phyloP scores from a whole-genome alignment of 2,797 vertebrate genomes.

The Avahi laniger region DNA sequence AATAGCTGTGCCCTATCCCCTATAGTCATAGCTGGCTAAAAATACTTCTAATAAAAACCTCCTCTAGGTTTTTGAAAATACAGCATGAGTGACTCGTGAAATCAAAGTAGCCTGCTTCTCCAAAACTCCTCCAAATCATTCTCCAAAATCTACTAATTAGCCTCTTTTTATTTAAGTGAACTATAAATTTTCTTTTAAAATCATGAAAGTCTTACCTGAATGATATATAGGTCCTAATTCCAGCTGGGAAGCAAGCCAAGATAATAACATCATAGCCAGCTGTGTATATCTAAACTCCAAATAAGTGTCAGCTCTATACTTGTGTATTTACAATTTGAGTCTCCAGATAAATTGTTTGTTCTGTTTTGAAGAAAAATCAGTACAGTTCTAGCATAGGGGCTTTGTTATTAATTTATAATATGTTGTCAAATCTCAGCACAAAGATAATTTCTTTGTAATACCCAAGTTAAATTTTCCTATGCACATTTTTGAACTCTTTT shows the following conservation, averaged over 20 bases:
- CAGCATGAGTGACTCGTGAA: not conserved
- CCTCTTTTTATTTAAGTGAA: conserved; percentile 57
- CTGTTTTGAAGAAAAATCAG: conserved; percentile 48
- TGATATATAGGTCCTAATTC: conserved; percentile 9
- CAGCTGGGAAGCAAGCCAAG: conserved; percentile 43
- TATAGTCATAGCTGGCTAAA: not conserved
- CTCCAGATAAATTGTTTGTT: conserved; percentile 56
- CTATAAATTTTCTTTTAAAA: conserved; percentile 56
- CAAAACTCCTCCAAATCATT: not conserved
- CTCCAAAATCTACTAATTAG: conserved; percentile 46
- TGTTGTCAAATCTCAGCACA: conserved; percentile 2
- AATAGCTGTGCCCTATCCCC: not conserved
- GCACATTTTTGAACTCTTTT: not conserved
- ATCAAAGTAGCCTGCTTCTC: not conserved
- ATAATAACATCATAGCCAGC: conserved; percentile 30
- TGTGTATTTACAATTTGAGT: conserved; percentile 25
- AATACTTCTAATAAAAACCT: not conserved
- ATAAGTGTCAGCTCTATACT: conserved; percentile 23
- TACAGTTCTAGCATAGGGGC: not conserved
- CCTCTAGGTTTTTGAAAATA: not conserved
- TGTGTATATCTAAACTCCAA: conserved; percentile 51
- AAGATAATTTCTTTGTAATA: not conserved
- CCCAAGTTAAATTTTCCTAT: conserved; percentile 2
- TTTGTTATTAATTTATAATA: conserved; percentile 37
- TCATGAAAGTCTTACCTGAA: not conserved